Evolutionary conservation across 2,113 vertebrate species (phyloP).

Genomic region (Anser cygnoides): DNA sequence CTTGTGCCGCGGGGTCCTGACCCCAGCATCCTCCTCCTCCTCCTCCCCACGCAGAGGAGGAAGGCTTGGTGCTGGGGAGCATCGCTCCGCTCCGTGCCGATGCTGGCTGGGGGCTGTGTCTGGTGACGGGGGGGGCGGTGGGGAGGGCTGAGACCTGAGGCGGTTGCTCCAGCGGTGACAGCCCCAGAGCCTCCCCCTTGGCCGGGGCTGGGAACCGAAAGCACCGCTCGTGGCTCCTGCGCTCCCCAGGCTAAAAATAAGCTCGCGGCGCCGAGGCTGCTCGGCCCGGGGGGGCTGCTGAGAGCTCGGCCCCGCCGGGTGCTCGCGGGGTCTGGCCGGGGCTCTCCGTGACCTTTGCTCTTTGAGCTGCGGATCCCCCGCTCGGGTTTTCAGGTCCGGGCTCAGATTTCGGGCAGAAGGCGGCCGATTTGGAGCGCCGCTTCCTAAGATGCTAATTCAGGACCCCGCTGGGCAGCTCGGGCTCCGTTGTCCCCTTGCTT

Average conservation of each 20-base stretch:
- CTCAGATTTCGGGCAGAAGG: slow-evolving; percentile 56
- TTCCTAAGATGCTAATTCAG: slow-evolving; percentile 49
- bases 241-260: slow-evolving; percentile 63
- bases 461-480: neutral
- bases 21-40: slow-evolving; percentile 9
- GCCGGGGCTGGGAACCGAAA: neutral
- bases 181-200: neutral
- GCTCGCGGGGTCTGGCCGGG: neutral
- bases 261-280: neutral
- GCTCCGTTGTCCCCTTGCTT: slow-evolving; percentile 25
- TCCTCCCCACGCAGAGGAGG: neutral
- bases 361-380: neutral
- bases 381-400: neutral
- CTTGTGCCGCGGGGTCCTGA: neutral
- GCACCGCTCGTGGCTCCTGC: neutral
- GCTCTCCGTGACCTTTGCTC: neutral
- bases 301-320: accelerated
- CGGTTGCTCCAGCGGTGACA: neutral
- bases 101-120: neutral
- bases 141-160: neutral
- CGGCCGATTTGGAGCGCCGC: slow-evolving; percentile 12
- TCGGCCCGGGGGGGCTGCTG: accelerated
- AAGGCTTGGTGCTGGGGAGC: neutral
- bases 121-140: neutral
- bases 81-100: neutral